Percentiles rank a stretch among this genome's conserved stretches.
Conservation (phyloP, 2,888 invertebrate genomes). For the Oligia fasciuncula region DNA sequence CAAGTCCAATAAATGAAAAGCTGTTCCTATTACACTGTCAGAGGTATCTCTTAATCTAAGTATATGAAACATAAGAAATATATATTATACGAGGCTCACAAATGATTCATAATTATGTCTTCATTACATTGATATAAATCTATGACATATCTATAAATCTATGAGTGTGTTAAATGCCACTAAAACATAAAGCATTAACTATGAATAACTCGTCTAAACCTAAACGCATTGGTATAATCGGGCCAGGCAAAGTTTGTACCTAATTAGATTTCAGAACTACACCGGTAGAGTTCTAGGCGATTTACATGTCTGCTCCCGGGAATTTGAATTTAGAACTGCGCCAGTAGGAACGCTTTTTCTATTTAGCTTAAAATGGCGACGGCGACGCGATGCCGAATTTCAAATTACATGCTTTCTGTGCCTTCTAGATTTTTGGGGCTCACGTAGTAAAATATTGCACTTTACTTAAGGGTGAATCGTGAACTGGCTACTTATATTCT, state of each 20-base stretch:
- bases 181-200: neutral
- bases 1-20: neutral
- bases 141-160: neutral
- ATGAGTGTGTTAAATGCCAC: neutral
- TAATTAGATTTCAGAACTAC: conserved; percentile 58
- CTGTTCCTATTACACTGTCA: neutral
- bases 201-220: conserved; percentile 18
- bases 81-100: too few species aligned
- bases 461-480: conserved; percentile 24
- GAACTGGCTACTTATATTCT: neutral
- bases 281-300: conserved; percentile 49
- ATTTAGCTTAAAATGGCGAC: conserved; percentile 45
- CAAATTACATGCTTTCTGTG: conserved; percentile 43
- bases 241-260: conserved; percentile 49
- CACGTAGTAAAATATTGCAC: conserved; percentile 32
- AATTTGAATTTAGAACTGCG: conserved; percentile 60
- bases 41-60: neutral
- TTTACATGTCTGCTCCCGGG: conserved; percentile 59
- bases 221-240: conserved; percentile 44
- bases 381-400: conserved; percentile 33
- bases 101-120: neutral
- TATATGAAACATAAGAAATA: neutral
- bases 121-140: neutral
- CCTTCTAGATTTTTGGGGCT: conserved; percentile 17
- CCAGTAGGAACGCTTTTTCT: conserved; percentile 53